phyloP scores from a whole-genome alignment of 2,888 invertebrate species.

The Anticlea derivata region DNA sequence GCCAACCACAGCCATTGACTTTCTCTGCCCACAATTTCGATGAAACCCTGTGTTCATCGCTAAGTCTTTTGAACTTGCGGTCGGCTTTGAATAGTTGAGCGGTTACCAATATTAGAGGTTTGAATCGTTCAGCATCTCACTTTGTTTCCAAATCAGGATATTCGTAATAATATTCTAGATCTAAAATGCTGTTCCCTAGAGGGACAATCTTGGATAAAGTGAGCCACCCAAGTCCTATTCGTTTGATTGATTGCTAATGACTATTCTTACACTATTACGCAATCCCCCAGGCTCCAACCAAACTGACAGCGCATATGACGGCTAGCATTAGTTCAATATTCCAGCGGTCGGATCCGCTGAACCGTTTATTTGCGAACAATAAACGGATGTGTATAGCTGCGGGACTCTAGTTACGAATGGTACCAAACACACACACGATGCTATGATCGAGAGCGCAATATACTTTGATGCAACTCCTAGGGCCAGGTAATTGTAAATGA shows the following conservation, averaged over 20 bases:
- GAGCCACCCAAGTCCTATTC: slow-evolving; percentile 61
- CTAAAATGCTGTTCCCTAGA: slow-evolving; percentile 32
- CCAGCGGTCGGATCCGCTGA: slow-evolving; percentile 41
- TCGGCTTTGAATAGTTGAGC: slow-evolving; percentile 46
- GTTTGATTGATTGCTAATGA: slow-evolving; percentile 77
- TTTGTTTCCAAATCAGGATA: slow-evolving; percentile 8
- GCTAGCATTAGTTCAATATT: slow-evolving; percentile 61
- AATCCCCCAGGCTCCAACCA: slow-evolving; percentile 55
- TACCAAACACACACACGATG: slow-evolving; percentile 59
- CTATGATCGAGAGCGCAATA: slow-evolving; percentile 54
- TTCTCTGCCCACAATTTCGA: slow-evolving; percentile 64
- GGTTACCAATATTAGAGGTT: slow-evolving; percentile 48
- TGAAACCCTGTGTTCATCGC: slow-evolving; percentile 67
- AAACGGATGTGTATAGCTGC: slow-evolving; percentile 61
- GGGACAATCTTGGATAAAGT: slow-evolving; percentile 62
- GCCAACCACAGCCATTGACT: slow-evolving; percentile 62
- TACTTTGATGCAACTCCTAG: slow-evolving; percentile 57
- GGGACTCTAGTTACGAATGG: slow-evolving; percentile 61
- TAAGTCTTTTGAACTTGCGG: slow-evolving; percentile 44
- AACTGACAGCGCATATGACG: slow-evolving; percentile 62
- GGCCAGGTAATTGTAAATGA: slow-evolving; percentile 60
- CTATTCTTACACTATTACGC: slow-evolving; percentile 73
- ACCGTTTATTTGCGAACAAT: slow-evolving; percentile 65
- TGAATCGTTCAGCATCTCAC: slow-evolving; percentile 43
- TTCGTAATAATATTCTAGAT: slow-evolving; percentile 7